Percentiles rank a stretch among this genome's conserved stretches.
phyloP scores from a whole-genome alignment of 2,797 vertebrate species.

The Fratercula arctica region DNA sequence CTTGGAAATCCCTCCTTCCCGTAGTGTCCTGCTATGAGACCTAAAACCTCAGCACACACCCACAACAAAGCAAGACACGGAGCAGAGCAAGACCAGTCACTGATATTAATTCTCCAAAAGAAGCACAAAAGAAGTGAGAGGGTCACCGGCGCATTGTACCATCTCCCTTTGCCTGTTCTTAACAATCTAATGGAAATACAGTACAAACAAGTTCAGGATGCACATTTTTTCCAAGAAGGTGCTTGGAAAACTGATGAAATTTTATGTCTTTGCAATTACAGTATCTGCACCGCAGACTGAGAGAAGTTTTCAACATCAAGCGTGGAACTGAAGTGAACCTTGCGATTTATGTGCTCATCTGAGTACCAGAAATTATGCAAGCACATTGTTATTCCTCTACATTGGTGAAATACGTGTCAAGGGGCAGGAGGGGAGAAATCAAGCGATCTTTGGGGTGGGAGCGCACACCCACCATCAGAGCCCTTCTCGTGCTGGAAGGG shows the following conservation, averaged over 20 bases:
- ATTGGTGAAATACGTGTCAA: background rate
- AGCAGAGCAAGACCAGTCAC: background rate
- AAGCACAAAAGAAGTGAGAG: background rate
- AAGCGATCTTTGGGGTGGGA: background rate
- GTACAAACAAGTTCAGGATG: background rate
- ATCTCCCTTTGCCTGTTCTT: background rate
- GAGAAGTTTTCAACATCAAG: background rate
- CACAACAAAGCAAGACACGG: background rate
- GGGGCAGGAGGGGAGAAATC: background rate
- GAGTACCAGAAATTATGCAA: background rate
- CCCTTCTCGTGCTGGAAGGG: background rate
- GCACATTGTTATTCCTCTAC: background rate
- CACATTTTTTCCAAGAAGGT: background rate
- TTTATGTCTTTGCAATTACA: background rate
- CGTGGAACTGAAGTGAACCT: background rate
- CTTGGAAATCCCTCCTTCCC: background rate
- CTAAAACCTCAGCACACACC: background rate
- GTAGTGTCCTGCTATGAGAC: fast-evolving
- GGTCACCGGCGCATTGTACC: background rate
- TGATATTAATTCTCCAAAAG: background rate
- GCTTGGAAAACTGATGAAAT: background rate
- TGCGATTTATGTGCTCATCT: background rate
- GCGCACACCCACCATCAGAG: background rate
- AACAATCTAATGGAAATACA: background rate
- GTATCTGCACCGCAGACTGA: background rate